Evolutionary conservation across 2,113 vertebrate genomes (phyloP).

Genomic region (Equus quagga): DNA sequence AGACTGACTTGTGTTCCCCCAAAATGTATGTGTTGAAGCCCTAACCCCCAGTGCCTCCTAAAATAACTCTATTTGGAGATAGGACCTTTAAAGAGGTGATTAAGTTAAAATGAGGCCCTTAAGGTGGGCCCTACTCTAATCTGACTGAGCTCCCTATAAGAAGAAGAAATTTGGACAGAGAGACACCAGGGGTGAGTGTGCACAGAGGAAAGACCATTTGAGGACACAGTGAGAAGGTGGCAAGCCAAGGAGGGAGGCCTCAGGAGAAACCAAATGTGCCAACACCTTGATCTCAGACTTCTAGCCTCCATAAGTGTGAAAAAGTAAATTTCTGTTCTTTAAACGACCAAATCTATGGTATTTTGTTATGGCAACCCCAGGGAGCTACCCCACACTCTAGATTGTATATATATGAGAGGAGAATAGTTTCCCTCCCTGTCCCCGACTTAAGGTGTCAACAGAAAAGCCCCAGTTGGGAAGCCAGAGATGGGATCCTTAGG

Average conservation of each 20-base stretch:
- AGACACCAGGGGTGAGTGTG: neutral
- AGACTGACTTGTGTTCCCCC: neutral
- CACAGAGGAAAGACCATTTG: neutral
- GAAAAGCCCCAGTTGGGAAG: neutral
- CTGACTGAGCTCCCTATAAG: neutral
- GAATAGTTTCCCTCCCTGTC: neutral
- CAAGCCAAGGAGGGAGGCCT: neutral
- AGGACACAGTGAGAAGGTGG: neutral
- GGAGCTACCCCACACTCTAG: neutral
- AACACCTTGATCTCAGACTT: neutral
- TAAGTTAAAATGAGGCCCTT: neutral
- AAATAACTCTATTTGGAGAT: neutral
- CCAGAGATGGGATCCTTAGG: neutral
- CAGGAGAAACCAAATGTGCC: neutral
- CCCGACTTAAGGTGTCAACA: neutral
- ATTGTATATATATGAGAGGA: neutral
- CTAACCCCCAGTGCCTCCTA: neutral
- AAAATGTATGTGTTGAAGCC: neutral
- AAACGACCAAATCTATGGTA: neutral
- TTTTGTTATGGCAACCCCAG: neutral
- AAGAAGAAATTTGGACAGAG: neutral
- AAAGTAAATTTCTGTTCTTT: neutral
- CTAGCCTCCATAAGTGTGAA: neutral
- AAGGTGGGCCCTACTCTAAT: neutral
- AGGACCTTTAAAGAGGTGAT: neutral